Base-by-base conservation (phyloP, 2,888 invertebrate genomes). In the Eristalis arbustorum region DNA sequence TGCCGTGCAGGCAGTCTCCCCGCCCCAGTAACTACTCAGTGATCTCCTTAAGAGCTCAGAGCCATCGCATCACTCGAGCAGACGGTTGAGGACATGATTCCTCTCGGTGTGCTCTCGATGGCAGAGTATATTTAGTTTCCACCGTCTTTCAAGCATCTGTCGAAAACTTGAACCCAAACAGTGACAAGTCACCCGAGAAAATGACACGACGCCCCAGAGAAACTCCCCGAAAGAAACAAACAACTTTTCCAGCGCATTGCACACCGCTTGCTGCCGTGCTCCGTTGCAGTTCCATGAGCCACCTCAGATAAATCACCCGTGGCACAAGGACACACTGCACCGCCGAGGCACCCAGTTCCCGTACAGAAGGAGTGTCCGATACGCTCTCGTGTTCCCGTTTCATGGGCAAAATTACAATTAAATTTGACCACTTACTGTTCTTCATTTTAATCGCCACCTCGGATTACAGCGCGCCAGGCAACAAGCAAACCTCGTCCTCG, bases 401-500 rank as follows among this genome's bases (percentile, higher is more conserved):
- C 14, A 18, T 13, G 11, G 2, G 23, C 37, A 18, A 49, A 68
- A 64, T 57, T 62, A 23, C 75, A 73, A 80, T 77, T 84, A 28
- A 73, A 80, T 76, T 59, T 73, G 72, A 68, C 72, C 59, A 73
- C 59, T 72, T 14, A 14, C 25, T 68, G 69, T 73, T 76, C 62
- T 73, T 77, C 40, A 77, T 84, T 76, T 76, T 64, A 72, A 64
- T 81, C 57, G 18, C 49, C 56, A 42, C 28, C 64, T 73, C n/a
- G 49, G 13, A 68, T 69, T 69, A 42, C 59, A 78, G 62, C 72
- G 68, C 68, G 34, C 69, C 40, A 31, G 2, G 28, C 14, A 67
- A 62, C 31, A 8, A 61, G 8, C 56, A n/a, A 56, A 56, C 56
- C 13, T 37, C 13, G 37, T 37, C n/a, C 3, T 42, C 6, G 37